Base-by-base conservation (phyloP, 2,113 vertebrate genomes). In the Engystomops pustulosus region DNA sequence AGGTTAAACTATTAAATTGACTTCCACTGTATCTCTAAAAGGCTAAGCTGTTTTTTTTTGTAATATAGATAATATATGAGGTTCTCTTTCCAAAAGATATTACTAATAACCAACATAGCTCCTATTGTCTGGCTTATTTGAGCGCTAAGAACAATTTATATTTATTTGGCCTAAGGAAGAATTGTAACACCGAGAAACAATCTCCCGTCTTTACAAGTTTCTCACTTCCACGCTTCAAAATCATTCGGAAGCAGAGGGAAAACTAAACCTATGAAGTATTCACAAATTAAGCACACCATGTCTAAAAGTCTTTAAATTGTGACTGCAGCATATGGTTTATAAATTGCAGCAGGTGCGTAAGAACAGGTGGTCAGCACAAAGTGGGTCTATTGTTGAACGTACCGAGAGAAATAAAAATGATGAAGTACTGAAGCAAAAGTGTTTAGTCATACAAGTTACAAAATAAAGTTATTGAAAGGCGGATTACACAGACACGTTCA, bases 291-390 rank as follows among this genome's bases (percentile, higher is more conserved):
- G 72, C 68, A 44, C 25, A 88, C 89, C 58, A 18, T 87, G 80
- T 88, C 88, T 91, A 69, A 88, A 83, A 25, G 25, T 89, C 88
- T 92, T 89, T 90, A 89, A 83, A 85, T 90, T 91, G 88, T 90
- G 88, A 90, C 89, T 91, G 74, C 77, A 92, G 82, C 95, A 95
- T 96, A 96, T 92, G 94, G 92, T 89, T 91, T 89, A 86, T 88
- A 94, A 95, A 95, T 92, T 90, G 88, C 92, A 94, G 90, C 88
- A 94, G 92, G 91, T 93, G 90, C 91, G 87, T 81, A 60, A 89
- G 86, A 95, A 91, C 93, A 97, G 93, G 93, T 95, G 95, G 92
- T 86, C 82, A 58, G 44, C 88, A 86, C 83, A 85, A 87, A 84
- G 77, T 78, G 87, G 90, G 85, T 53, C 79, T 81, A 90, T 84